These are phyloP conservation scores for Cydia fagiglandana DNA, from an alignment of 1,140 invertebrate species.

Conservation along the genomic window DNA sequence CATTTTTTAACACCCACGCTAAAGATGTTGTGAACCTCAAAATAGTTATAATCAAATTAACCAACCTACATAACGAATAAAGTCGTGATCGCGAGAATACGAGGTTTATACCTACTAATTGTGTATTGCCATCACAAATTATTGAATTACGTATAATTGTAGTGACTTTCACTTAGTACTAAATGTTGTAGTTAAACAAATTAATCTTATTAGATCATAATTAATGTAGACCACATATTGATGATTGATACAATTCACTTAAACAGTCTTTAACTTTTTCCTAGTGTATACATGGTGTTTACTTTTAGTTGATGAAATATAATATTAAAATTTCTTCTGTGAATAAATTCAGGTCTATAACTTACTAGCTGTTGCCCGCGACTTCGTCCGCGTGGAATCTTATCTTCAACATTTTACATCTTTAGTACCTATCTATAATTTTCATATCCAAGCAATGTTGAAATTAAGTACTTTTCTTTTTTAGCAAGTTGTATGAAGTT, in stretches of 20 bases:
- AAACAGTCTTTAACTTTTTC: slow-evolving; percentile 12
- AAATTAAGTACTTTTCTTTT: no score
- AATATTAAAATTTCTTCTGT: no score
- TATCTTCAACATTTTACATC: no score
- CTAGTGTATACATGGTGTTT: neutral
- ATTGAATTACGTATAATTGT: slow-evolving; percentile 15
- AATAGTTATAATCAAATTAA: neutral
- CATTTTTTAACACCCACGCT: neutral
- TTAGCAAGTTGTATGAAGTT: no score
- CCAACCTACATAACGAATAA: neutral
- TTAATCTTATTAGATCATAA: slow-evolving; percentile 27
- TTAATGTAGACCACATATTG: slow-evolving; percentile 31
- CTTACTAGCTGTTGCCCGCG: no score
- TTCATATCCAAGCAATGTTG: no score
- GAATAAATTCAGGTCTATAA: no score
- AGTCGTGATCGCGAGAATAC: neutral
- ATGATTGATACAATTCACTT: slow-evolving; percentile 27
- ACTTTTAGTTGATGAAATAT: neutral
- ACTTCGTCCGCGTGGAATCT: no score
- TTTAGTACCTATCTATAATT: no score
- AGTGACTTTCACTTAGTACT: slow-evolving; percentile 30
- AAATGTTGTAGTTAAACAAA: neutral
- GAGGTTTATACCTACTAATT: neutral
- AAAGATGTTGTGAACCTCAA: neutral
- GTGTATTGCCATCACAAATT: neutral